Evolutionary conservation across 2,888 invertebrate genomes (phyloP), one percentile per base, ranked within the genome.

Genomic region (Oxyscelio sp.): DNA sequence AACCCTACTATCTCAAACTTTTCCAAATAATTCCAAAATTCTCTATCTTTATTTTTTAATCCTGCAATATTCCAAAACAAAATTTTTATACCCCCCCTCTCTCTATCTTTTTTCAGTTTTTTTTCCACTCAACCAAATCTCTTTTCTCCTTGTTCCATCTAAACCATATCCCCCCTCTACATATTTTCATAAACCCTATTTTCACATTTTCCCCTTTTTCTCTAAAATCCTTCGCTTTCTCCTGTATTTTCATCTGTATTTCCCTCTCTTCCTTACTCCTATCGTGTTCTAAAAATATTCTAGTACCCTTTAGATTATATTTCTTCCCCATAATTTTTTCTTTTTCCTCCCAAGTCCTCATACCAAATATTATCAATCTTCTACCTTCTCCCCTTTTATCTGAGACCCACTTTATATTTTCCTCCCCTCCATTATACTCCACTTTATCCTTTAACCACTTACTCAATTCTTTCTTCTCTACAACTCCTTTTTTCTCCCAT

Each of bases 241-340:
- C n/a, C n/a, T n/a, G n/a, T n/a, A n/a, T n/a, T n/a, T n/a, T n/a
- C n/a, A n/a, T n/a, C n/a, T n/a, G n/a, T 27, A 24, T 61, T 15
- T 61, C 61, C 13, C 61, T 61, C 24, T 61, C 61, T 24, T 61
- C 19, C 9, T n/a, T n/a, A n/a, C n/a, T n/a, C n/a, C n/a, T n/a
- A n/a, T n/a, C n/a, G n/a, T n/a, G n/a, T n/a, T n/a, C 61, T n/a
- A 61, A 21, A 24, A n/a, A 61, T 15, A 61, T 15, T 24, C 17
- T 61, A 5, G 15, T 27, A 4, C 61, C 61, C 15, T 22, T 61
- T 27, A 61, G 15, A 17, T 24, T 61, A 22, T 5, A n/a, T 45
- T 61, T 61, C 8, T 17, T 61, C 11, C 4, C 13, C 61, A 61
- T 61, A 9, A 61, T 61, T 9, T 17, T 27, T 15, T 61, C 61